These are phyloP conservation scores for Notarius lentiginosus DNA, from an alignment of 2,113 vertebrate species.

Conservation along the genomic window DNA sequence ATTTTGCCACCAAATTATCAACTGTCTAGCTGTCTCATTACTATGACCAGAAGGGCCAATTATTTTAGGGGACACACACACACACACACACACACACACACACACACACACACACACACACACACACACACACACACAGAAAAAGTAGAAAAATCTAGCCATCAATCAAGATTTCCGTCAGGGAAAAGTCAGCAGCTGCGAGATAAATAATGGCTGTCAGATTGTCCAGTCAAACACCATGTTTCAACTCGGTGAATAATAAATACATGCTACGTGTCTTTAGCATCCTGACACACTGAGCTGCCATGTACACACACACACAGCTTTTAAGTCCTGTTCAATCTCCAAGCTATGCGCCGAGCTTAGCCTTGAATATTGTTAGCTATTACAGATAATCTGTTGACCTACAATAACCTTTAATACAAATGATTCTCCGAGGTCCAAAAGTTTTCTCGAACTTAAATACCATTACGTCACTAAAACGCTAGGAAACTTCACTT, in stretches of 20 bases:
- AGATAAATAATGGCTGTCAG: conserved; percentile 23
- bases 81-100: neutral
- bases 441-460: neutral
- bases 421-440: neutral
- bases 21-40: neutral
- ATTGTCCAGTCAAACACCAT: conserved; percentile 6
- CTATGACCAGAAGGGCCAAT: conserved; percentile 18
- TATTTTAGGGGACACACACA: conserved; percentile 11
- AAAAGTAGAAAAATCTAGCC: neutral
- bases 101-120: neutral
- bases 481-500: neutral
- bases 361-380: conserved; percentile 10
- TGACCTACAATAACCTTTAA: neutral
- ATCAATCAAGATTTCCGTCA: conserved; percentile 37
- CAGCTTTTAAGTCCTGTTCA: neutral
- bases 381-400: neutral
- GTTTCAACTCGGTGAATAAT: conserved; percentile 20
- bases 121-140: neutral
- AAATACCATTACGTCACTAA: neutral
- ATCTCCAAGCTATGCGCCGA: neutral
- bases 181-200: conserved; percentile 14
- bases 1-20: neutral
- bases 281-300: conserved; percentile 2
- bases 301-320: neutral
- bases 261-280: conserved; percentile 30